Conservation (phyloP, 2,888 invertebrate species). For the Pecten maximus region DNA sequence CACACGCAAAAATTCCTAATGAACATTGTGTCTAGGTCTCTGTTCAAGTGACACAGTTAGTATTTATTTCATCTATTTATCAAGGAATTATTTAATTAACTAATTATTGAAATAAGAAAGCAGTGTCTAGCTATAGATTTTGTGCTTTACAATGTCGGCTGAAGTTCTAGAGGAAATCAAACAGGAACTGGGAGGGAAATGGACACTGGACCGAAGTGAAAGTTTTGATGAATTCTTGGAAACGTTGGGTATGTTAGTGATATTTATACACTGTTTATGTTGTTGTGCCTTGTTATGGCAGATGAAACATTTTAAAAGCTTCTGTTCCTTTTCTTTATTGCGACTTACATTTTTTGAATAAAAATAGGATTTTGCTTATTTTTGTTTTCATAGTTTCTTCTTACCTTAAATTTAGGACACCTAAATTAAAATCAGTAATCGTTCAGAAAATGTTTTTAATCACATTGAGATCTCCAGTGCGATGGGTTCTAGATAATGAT, state of each 20-base stretch:
- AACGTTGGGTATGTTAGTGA: background rate
- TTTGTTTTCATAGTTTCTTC: background rate
- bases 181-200: background rate
- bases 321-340: too few species aligned
- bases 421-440: too few species aligned
- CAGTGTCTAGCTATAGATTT: background rate
- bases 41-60: background rate
- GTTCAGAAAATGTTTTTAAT: too few species aligned
- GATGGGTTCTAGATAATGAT: too few species aligned
- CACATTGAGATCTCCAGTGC: too few species aligned
- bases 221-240: background rate
- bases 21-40: too few species aligned
- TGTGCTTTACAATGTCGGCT: background rate
- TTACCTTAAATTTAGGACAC: background rate
- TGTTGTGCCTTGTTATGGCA: too few species aligned
- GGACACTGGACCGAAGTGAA: constrained; percentile 12
- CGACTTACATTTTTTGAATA: too few species aligned
- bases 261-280: background rate
- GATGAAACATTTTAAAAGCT: too few species aligned
- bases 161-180: background rate
- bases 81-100: background rate
- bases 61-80: background rate
- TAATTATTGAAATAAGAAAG: background rate
- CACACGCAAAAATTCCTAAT: background rate
- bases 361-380: background rate